These are phyloP conservation scores for Incurvaria masculella DNA, from an alignment of 2,888 invertebrate species.

Conservation along the genomic window DNA sequence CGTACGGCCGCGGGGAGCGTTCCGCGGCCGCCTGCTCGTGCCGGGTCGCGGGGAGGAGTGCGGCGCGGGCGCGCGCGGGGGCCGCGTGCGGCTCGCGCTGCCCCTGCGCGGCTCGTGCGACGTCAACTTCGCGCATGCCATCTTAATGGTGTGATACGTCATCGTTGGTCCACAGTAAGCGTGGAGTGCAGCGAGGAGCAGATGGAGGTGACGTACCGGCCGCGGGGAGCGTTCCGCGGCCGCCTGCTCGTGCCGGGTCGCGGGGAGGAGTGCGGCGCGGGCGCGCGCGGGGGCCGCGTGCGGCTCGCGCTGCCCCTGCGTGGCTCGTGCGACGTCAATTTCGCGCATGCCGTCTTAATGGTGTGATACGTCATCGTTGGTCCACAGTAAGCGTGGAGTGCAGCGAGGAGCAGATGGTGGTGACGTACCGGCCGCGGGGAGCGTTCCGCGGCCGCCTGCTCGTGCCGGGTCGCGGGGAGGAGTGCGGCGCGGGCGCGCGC, in stretches of 20 bases:
- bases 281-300: conserved; percentile 38
- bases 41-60: conserved; percentile 75
- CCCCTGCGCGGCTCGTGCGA: conserved; percentile 59
- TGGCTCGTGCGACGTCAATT: conserved; percentile 56
- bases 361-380: background rate
- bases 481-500: conserved; percentile 61
- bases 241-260: conserved; percentile 78
- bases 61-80: conserved; percentile 50
- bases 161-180: too few species aligned
- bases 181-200: conserved; percentile 72
- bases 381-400: conserved; percentile 75
- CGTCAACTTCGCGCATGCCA: conserved; percentile 53
- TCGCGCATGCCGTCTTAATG: conserved; percentile 51
- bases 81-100: conserved; percentile 53
- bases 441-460: conserved; percentile 73
- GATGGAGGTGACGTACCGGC: conserved; percentile 65
- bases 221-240: conserved; percentile 63
- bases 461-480: conserved; percentile 73
- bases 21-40: conserved; percentile 76
- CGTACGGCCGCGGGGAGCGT: conserved; percentile 60
- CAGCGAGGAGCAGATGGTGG: conserved; percentile 63
- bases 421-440: conserved; percentile 62
- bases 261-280: conserved; percentile 70
- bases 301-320: conserved; percentile 59
- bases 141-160: too few species aligned